Base-by-base conservation (phyloP, 30 jellyfish, hydroid and myxozoan species). In the Cassiopea andromeda region DNA sequence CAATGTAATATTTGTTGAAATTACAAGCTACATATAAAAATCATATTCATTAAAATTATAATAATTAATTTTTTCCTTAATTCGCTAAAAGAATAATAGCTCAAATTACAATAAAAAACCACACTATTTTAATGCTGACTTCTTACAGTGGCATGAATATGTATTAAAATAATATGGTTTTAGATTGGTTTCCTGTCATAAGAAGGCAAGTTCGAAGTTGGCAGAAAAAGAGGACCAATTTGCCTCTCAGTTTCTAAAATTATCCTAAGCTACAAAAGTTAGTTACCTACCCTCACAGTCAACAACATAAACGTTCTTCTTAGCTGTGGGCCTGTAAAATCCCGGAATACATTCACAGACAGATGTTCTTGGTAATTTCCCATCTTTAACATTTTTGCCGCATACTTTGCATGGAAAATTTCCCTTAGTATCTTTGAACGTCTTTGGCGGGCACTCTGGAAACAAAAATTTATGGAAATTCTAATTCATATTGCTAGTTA, bases 401-500 rank as follows among this genome's bases (percentile, higher is more conserved):
- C 97, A 92, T 61, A 43, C 70, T 43, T 38, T 17, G 80, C 97
- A 92, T 3, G 97, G 92, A 10, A 18, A 72, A 44, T 92, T 92
- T 27, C 97, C 97, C 7, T 67, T 64, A 14, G 19, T 10, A 44
- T 88, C 60, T 85, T 92, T 92, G 84, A 69, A 92, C 13, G 75
- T 66, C 18, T 59, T 89, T 1, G 38, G 49, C 17, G 1, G 8
- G 77, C 97, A 92, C 5, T 73, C 97, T 91, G 81, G 4, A 83
- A 54, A 6, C 64, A 54, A 10, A 10, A 10, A 54, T 27, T 27
- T 3, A 54, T 3, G 64, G 64, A 54, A 10, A 6, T 6, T 54
- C 64, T 54, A 54, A 54, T 54, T 54, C 12, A 54, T 54, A 10
- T 3, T 10, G 12, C 12, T 54, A 54, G 64, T 27, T 27, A 27